Conservation (phyloP, 2,888 invertebrate species). For the Tricholauxania praeusta region DNA sequence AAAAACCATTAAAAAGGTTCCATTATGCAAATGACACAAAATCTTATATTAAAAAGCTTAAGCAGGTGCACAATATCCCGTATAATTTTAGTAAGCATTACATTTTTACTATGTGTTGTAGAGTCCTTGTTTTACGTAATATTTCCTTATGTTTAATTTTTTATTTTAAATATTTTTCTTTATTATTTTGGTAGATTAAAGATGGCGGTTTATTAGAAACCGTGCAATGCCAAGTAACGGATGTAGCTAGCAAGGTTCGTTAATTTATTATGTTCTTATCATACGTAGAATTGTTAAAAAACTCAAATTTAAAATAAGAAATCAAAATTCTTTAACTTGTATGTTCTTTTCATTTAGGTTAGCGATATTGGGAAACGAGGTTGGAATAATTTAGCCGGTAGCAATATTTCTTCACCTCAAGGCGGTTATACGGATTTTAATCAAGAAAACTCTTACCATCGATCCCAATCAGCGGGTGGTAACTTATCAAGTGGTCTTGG, state of each 20-base stretch:
- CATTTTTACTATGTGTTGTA: no score
- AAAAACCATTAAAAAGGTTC: no score
- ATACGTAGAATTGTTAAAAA: conserved; percentile 5
- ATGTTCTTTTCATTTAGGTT: conserved; percentile 68
- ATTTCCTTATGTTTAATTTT: conserved; percentile 49
- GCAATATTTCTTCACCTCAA: conserved; percentile 68
- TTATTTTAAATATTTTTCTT: conserved; percentile 49
- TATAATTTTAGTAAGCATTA: no score
- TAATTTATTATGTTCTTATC: conserved; percentile 42
- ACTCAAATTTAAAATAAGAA: background rate
- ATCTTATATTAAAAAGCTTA: no score
- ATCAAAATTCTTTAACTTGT: background rate
- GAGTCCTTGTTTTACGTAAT: conserved; percentile 34
- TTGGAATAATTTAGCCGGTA: conserved; percentile 74
- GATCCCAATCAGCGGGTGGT: conserved; percentile 65
- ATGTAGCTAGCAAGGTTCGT: conserved; percentile 75
- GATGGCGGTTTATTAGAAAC: conserved; percentile 78
- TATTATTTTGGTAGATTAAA: conserved; percentile 72
- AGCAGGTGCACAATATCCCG: no score
- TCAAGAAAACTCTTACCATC: conserved; percentile 62
- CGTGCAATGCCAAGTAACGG: conserved; percentile 74
- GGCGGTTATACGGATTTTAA: conserved; percentile 63
- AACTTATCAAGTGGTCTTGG: conserved; percentile 56
- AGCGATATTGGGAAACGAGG: conserved; percentile 77
- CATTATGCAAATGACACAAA: no score